Evolutionary conservation across 2,113 vertebrate species (phyloP).

Genomic region (Irena cyanogastra): DNA sequence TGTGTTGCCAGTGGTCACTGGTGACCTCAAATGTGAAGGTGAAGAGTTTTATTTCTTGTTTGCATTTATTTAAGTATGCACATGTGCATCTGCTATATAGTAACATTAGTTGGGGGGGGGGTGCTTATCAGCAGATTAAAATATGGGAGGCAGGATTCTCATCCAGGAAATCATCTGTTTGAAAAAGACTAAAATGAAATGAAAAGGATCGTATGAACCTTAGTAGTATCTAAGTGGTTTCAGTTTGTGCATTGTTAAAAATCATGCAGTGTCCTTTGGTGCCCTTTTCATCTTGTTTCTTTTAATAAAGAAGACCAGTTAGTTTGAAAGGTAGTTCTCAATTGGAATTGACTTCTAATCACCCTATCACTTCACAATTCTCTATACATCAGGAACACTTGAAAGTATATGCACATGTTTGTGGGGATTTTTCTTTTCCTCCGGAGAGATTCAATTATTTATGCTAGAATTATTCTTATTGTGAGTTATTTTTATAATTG

Average conservation of each 20-base stretch:
- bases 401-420: constrained; percentile 1
- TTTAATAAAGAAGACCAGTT: constrained; percentile 8
- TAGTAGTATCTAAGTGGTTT: constrained; percentile 34
- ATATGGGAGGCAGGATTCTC: constrained; percentile 16
- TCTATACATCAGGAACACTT: not conserved
- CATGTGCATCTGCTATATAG: constrained; percentile 6
- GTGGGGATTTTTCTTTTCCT: constrained; percentile 18
- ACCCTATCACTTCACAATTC: not conserved
- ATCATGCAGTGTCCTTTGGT: not conserved
- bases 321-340: constrained; percentile 4
- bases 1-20: not conserved
- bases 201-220: constrained; percentile 2
- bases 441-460: constrained; percentile 1
- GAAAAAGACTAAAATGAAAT: not conserved
- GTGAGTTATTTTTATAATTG: constrained; percentile 64
- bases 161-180: constrained; percentile 19
- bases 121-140: constrained; percentile 13
- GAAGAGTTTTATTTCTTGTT: constrained; percentile 14
- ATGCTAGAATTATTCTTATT: constrained; percentile 56
- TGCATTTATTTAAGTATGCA: not conserved
- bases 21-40: not conserved
- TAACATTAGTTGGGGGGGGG: not conserved
- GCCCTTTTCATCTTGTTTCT: not conserved
- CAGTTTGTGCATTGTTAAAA: not conserved
- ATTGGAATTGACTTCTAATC: constrained; percentile 21